Percentiles rank a stretch among this genome's conserved stretches.
phyloP scores from a whole-genome alignment of 2,113 vertebrate genomes.

The Struthidea cinerea region DNA sequence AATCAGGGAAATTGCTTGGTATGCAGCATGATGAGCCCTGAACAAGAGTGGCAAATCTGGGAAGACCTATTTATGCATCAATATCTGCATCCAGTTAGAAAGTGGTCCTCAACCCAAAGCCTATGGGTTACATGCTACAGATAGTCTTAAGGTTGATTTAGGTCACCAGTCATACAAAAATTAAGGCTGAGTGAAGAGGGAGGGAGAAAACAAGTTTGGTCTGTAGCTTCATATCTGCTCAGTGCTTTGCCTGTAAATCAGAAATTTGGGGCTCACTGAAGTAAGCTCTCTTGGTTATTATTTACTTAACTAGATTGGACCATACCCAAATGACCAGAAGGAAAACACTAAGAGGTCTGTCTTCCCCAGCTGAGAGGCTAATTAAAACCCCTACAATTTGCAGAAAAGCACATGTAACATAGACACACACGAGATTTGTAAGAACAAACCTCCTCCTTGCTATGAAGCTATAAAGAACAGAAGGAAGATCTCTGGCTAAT shows the following conservation, averaged over 20 bases:
- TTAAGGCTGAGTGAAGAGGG: background rate
- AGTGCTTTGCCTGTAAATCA: background rate
- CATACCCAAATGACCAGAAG: conserved; percentile 9
- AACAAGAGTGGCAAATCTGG: background rate
- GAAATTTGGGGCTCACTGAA: background rate
- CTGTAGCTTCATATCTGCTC: background rate
- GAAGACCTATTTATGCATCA: background rate
- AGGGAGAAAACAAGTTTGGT: background rate
- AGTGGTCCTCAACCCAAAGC: background rate
- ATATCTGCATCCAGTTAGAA: background rate
- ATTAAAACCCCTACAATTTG: conserved; percentile 14
- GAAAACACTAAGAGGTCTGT: background rate
- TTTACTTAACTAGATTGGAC: conserved; percentile 33
- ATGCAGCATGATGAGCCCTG: background rate
- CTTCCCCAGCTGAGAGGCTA: conserved; percentile 1
- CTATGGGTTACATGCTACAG: background rate
- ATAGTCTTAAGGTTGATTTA: background rate
- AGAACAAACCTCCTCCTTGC: background rate
- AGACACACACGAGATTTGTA: background rate
- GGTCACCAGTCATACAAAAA: background rate
- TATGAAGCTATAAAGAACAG: background rate
- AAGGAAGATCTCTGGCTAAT: conserved; percentile 7
- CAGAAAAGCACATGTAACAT: background rate
- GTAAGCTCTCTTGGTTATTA: background rate
- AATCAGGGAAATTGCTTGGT: background rate